Percentiles rank a stretch among this genome's conserved stretches.
These are phyloP conservation scores for Gymnodraco acuticeps DNA, from an alignment of 2,797 vertebrate species.

Conservation along the genomic window DNA sequence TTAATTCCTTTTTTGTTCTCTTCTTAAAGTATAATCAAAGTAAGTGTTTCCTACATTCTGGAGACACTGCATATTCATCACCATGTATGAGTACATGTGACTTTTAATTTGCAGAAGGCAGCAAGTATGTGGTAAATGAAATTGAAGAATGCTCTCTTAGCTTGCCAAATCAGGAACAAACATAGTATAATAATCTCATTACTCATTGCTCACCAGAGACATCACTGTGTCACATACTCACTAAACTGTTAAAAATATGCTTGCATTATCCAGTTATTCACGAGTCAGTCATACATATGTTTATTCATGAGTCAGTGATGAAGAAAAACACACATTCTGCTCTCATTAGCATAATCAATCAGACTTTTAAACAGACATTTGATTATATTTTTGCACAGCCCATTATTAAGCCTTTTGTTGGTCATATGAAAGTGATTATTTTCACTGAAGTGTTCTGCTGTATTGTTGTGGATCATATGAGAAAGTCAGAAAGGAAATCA, in stretches of 20 bases:
- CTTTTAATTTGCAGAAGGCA: constrained; percentile 46
- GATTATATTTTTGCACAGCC: background rate
- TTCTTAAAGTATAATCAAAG: constrained; percentile 10
- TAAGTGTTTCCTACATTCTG: background rate
- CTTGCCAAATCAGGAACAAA: constrained; percentile 25
- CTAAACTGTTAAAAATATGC: constrained; percentile 31
- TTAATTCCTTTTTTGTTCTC: background rate
- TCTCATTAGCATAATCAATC: constrained; percentile 20
- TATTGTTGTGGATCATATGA: constrained; percentile 10
- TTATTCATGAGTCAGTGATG: constrained; percentile 35
- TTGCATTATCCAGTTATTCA: constrained; percentile 33
- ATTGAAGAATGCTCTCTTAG: constrained; percentile 36
- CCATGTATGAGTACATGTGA: constrained; percentile 32
- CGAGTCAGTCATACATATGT: constrained; percentile 43
- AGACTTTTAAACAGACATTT: constrained; percentile 13
- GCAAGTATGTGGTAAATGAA: constrained; percentile 44
- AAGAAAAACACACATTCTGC: background rate
- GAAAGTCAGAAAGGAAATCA: constrained; percentile 9
- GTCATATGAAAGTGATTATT: constrained; percentile 2
- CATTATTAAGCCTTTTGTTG: constrained; percentile 9
- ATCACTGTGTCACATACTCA: constrained; percentile 20
- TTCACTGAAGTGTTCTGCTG: background rate
- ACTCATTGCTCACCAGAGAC: constrained; percentile 44
- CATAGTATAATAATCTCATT: constrained; percentile 34
- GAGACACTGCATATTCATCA: constrained; percentile 32